Percentiles rank a stretch among this genome's conserved stretches.
These are phyloP conservation scores for Threskiornis aethiopicus DNA, from an alignment of 2,797 vertebrate genomes.

Conservation along the genomic window DNA sequence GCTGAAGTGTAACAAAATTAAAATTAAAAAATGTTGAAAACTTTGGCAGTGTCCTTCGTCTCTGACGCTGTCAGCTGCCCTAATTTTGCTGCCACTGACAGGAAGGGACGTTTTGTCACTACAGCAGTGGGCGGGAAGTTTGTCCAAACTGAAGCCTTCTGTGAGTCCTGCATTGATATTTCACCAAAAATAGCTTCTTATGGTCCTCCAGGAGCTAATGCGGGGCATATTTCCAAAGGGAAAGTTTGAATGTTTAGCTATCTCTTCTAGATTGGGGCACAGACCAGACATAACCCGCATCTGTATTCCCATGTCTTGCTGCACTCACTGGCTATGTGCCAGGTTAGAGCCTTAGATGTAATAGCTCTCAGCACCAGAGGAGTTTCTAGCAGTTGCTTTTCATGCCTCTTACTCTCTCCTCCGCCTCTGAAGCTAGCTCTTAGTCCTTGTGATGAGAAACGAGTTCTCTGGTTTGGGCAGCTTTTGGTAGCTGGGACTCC, in stretches of 20 bases:
- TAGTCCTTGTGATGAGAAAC: neutral
- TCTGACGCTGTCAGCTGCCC: neutral
- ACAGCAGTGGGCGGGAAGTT: neutral
- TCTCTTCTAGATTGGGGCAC: neutral
- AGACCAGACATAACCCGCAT: neutral
- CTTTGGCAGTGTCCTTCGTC: neutral
- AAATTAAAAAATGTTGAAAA: neutral
- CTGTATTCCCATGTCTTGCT: neutral
- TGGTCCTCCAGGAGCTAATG: neutral
- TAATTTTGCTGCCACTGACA: neutral
- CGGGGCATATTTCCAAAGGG: neutral
- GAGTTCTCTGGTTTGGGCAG: neutral
- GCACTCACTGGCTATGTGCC: neutral
- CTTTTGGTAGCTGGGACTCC: constrained; percentile 18
- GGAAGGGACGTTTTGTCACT: neutral
- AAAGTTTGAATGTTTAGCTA: neutral
- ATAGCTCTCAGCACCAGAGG: neutral
- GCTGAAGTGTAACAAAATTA: neutral
- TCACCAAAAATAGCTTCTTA: neutral
- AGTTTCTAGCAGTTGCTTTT: neutral
- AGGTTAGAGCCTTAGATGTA: neutral
- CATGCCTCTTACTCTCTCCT: neutral
- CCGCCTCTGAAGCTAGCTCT: neutral
- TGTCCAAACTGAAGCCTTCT: neutral
- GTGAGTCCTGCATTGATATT: neutral